Percentiles rank a stretch among this genome's conserved stretches.
phyloP scores from a whole-genome alignment of 2,888 invertebrate genomes.

The Cerceris ruficornis region DNA sequence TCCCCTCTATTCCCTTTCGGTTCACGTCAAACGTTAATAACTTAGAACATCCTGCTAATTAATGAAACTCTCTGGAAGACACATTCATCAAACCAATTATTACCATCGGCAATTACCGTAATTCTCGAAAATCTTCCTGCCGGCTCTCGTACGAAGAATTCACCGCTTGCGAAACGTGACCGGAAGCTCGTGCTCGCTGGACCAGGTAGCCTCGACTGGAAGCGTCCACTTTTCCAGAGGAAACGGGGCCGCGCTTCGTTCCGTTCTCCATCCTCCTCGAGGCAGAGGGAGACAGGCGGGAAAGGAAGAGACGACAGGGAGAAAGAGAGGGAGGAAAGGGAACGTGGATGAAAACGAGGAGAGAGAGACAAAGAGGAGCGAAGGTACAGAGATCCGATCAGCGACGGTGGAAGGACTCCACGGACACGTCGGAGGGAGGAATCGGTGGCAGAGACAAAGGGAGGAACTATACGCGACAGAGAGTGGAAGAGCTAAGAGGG shows the following conservation, averaged over 20 bases:
- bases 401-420: slow-evolving; percentile 43
- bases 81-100: slow-evolving; percentile 42
- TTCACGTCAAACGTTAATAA: not conserved
- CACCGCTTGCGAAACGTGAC: slow-evolving; percentile 56
- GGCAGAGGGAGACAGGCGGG: slow-evolving; percentile 9
- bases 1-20: too few relatives aligned
- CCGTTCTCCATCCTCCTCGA: slow-evolving; percentile 33
- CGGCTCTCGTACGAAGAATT: slow-evolving; percentile 30
- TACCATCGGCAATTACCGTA: slow-evolving; percentile 44
- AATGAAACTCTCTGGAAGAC: slow-evolving; percentile 28
- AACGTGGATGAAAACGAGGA: not conserved
- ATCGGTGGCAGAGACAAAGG: slow-evolving; percentile 42
- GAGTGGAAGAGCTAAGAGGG: slow-evolving; percentile 31
- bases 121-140: slow-evolving; percentile 18
- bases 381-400: slow-evolving; percentile 56
- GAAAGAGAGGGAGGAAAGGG: slow-evolving; percentile 2
- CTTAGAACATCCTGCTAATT: slow-evolving; percentile 18
- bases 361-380: slow-evolving; percentile 29
- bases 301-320: slow-evolving; percentile 31
- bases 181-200: slow-evolving; percentile 73
- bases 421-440: slow-evolving; percentile 44
- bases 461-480: slow-evolving; percentile 33
- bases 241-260: slow-evolving; percentile 58
- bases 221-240: slow-evolving; percentile 74
- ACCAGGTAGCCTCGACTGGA: slow-evolving; percentile 67